These are phyloP conservation scores for Philopotamus ludificatus DNA, from an alignment of 1,140 invertebrate species.

Conservation along the genomic window DNA sequence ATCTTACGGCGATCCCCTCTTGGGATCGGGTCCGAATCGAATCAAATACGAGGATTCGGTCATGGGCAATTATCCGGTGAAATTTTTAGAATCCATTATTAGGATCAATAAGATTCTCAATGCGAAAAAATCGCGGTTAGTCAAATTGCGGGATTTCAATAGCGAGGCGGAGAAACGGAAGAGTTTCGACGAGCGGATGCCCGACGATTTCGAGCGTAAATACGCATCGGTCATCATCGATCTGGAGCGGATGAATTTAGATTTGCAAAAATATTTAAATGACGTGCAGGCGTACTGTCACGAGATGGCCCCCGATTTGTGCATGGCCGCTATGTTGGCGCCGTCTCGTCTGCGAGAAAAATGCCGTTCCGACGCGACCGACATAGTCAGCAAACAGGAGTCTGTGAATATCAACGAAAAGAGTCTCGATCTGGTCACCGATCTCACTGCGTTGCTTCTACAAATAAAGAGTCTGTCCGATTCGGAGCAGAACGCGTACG, in stretches of 20 bases:
- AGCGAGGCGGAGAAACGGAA: conserved; percentile 83
- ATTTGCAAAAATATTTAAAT: conserved; percentile 82
- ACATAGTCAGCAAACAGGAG: conserved; percentile 79
- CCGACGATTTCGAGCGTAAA: conserved; percentile 83
- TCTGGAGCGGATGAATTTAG: conserved; percentile 87
- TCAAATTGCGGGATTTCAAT: conserved; percentile 84
- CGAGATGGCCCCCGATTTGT: conserved; percentile 84
- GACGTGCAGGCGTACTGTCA: conserved; percentile 82
- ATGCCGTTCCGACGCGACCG: conserved; percentile 78
- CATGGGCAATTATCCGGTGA: conserved; percentile 81
- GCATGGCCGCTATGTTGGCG: conserved; percentile 82
- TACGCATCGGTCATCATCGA: conserved; percentile 90
- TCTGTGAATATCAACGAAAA: conserved; percentile 58
- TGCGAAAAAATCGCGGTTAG: conserved; percentile 80
- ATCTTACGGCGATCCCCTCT: conserved; percentile 55
- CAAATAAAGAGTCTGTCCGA: conserved; percentile 91
- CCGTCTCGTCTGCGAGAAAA: conserved; percentile 84
- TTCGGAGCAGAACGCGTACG: conserved; percentile 86
- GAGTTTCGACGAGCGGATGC: conserved; percentile 73
- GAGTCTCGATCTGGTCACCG: conserved; percentile 78
- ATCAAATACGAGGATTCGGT: conserved; percentile 51
- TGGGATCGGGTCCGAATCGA: conserved; percentile 52
- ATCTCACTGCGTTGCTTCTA: conserved; percentile 87
- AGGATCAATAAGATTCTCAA: conserved; percentile 82
- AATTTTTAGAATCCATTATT: conserved; percentile 83